A percentile compares a stretch with the other conserved stretches of the same genome.
Conservation (phyloP, 2,113 vertebrate genomes). For the Osmerus eperlanus region DNA sequence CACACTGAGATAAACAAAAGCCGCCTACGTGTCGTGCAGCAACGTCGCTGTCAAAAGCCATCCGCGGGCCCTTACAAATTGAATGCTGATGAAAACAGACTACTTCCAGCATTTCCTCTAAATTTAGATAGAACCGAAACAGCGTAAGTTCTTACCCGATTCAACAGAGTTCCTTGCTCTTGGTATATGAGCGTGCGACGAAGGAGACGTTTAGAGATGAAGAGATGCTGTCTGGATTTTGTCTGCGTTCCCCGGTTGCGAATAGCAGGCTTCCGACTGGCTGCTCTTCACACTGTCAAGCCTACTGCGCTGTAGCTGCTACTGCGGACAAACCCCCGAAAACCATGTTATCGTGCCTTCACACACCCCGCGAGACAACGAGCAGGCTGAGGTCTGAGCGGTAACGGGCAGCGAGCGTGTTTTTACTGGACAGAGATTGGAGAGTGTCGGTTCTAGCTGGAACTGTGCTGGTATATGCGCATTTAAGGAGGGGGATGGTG, state of each 20-base stretch:
- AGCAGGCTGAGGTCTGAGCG: constrained; percentile 7
- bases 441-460: constrained; percentile 47
- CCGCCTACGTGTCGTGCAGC: neutral
- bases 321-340: constrained; percentile 57
- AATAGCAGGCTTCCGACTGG: neutral
- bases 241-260: constrained; percentile 22
- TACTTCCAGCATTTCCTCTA: constrained; percentile 24
- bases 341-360: constrained; percentile 63
- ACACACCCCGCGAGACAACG: constrained; percentile 32
- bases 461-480: constrained; percentile 50
- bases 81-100: constrained; percentile 20
- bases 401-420: constrained; percentile 19
- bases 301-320: constrained; percentile 35
- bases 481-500: constrained; percentile 66
- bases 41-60: constrained; percentile 18
- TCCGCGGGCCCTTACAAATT: constrained; percentile 29
- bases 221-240: constrained; percentile 33
- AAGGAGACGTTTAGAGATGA: constrained; percentile 20
- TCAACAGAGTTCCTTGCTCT: constrained; percentile 28
- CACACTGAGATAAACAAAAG: neutral
- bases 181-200: constrained; percentile 34
- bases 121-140: neutral
- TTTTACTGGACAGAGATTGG: constrained; percentile 37
- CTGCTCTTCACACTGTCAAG: neutral
- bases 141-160: constrained; percentile 58